Percentiles rank a stretch among this genome's conserved stretches.
phyloP scores from a whole-genome alignment of 2,888 invertebrate species.

The Drosophila dives region DNA sequence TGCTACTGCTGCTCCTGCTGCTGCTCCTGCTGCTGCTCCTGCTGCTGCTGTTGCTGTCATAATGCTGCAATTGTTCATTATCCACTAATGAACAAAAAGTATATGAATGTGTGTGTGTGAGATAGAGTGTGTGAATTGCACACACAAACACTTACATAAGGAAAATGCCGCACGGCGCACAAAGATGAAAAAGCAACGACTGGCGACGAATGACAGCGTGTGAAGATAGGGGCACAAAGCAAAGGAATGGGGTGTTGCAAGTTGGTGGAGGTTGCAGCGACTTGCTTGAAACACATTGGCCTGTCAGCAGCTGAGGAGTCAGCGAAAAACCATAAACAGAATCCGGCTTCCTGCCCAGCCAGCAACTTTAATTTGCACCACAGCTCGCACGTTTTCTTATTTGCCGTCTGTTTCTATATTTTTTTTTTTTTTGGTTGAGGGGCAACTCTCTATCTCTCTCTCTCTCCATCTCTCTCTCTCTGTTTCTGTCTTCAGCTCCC shows the following conservation, averaged over 20 bases:
- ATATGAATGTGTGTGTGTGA: conserved; percentile 17
- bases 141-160: conserved; percentile 76
- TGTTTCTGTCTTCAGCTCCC: not conserved
- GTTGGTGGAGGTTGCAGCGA: conserved; percentile 44
- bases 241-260: not conserved
- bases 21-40: conserved; percentile 6
- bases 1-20: conserved; percentile 42
- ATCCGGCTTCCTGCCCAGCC: conserved; percentile 50
- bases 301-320: conserved; percentile 75
- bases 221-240: conserved; percentile 25
- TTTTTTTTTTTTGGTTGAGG: conserved; percentile 7
- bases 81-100: conserved; percentile 84
- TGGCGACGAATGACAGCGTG: conserved; percentile 65
- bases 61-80: conserved; percentile 83
- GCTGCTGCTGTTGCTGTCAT: conserved; percentile 69
- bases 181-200: conserved; percentile 65
- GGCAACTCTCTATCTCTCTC: conserved; percentile 15
- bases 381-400: conserved; percentile 80
- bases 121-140: conserved; percentile 55
- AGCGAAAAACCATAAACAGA: conserved; percentile 44
- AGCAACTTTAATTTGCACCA: conserved; percentile 76
- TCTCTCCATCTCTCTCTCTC: not conserved
- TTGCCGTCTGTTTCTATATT: conserved; percentile 63
- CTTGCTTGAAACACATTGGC: conserved; percentile 71
- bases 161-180: conserved; percentile 73